Base-by-base conservation (phyloP, 2,797 vertebrate genomes). In the Falco columbarius region DNA sequence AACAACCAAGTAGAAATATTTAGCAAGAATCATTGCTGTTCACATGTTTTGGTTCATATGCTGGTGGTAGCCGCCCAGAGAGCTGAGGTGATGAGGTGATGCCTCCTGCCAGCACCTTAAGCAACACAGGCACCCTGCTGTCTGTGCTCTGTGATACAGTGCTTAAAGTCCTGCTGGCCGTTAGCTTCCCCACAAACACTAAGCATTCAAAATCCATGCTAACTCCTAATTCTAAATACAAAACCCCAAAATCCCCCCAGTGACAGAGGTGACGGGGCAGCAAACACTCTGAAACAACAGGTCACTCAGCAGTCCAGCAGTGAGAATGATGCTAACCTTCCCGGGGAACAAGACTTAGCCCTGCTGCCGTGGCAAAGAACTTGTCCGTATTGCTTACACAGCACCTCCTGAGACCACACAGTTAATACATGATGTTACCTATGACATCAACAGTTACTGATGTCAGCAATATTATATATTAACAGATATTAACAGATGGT, bases 31-130 rank as follows among this genome's bases (percentile, higher is more conserved):
- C 24, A 3, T 0, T 14, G 44, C 70, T 29, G 30, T 2, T 26
- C 6, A 13, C 15, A 0, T 0, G 9, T 4, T n/a, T 12, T 12
- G 3, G 24, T 13, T 30, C 49, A 5, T 13, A 3, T 0, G 40
- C 65, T 49, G 58, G 12, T 6, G 58, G 74, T 5, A 75, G 34
- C 22, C 30, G 34, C 27, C 11, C 52, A 17, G 74, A 10, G 62
- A 4, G 58, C 72, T 32, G 34, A 1, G 3, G 68, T 4, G 24
- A 34, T 6, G 30, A 36, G 65, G 13, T 32, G 3, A 14, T 9
- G 51, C 9, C 49, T 61, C 30, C 21, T n/a, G 49, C 26, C 67
- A 74, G 23, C 15, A 32, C 36, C 42, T 24, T 27, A 32, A 40
- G 61, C 59, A 18, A 10, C 59, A 12, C 2, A 26, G 32, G 6